phyloP scores from a whole-genome alignment of 2,113 vertebrate species.

The Apteryx mantelli region DNA sequence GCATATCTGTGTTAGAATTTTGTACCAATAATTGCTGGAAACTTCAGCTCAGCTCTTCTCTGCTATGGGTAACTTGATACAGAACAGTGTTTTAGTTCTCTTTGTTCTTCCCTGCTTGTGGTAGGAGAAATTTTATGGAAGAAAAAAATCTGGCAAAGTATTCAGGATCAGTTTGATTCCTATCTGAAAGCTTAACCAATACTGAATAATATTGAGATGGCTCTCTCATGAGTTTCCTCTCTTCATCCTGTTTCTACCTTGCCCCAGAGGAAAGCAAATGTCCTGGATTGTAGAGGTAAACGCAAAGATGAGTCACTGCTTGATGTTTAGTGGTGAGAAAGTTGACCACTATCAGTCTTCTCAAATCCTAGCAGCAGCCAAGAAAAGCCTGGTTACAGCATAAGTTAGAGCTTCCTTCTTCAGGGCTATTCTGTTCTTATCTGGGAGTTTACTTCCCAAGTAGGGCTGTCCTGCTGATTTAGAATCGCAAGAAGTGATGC shows the following conservation, averaged over 20 bases:
- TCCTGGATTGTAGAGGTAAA: not conserved
- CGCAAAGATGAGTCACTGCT: not conserved
- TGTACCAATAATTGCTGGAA: slow-evolving; percentile 44
- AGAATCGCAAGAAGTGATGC: not conserved
- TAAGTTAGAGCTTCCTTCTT: not conserved
- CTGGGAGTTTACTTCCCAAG: not conserved
- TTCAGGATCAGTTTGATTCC: not conserved
- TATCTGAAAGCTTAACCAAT: not conserved
- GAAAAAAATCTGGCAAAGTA: slow-evolving; percentile 43
- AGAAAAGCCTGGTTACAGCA: not conserved
- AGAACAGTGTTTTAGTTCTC: slow-evolving; percentile 46
- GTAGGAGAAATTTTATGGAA: slow-evolving; percentile 46
- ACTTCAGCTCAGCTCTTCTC: slow-evolving; percentile 50
- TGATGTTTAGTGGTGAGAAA: not conserved
- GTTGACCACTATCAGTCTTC: not conserved
- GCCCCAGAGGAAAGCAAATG: not conserved
- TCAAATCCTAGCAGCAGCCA: not conserved
- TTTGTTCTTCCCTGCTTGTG: slow-evolving; percentile 6
- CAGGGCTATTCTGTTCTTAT: not conserved
- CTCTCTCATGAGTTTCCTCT: not conserved
- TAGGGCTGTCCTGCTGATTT: slow-evolving; percentile 17
- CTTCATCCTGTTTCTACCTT: not conserved
- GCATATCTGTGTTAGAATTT: slow-evolving; percentile 3
- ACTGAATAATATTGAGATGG: not conserved
- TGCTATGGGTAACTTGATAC: slow-evolving; percentile 43